These are phyloP conservation scores for Tiaroga cobitis DNA, from an alignment of 2,797 vertebrate species.

Conservation along the genomic window DNA sequence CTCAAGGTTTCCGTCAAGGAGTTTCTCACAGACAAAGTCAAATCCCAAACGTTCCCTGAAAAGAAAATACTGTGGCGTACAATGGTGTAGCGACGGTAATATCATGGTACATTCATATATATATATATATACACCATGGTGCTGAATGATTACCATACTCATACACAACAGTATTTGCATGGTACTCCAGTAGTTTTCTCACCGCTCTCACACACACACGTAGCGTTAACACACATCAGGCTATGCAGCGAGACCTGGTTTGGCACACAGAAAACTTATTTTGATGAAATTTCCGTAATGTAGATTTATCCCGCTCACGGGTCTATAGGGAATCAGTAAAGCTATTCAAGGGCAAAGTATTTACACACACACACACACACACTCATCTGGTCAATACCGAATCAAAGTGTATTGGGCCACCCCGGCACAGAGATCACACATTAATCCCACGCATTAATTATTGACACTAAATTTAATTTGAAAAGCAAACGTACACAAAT, in stretches of 20 bases:
- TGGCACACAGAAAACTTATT: slow-evolving; percentile 43
- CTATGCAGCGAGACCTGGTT: background rate
- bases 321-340: slow-evolving; percentile 59
- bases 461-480: slow-evolving; percentile 99
- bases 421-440: slow-evolving; percentile 87
- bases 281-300: slow-evolving; percentile 30
- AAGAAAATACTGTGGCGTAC: background rate
- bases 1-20: slow-evolving; percentile 42
- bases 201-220: slow-evolving; percentile 3
- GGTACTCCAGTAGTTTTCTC: background rate
- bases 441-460: slow-evolving; percentile 99
- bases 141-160: background rate
- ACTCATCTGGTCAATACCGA: slow-evolving; percentile 85
- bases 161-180: background rate
- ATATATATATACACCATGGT: background rate
- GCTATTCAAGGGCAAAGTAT: slow-evolving; percentile 75
- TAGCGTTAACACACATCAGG: slow-evolving; percentile 23
- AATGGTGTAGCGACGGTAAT: background rate
- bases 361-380: slow-evolving; percentile 80
- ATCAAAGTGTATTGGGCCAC: slow-evolving; percentile 81
- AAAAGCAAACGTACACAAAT: slow-evolving; percentile 95
- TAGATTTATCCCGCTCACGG: slow-evolving; percentile 49
- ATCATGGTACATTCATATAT: background rate
- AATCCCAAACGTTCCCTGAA: slow-evolving; percentile 14
- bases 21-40: slow-evolving; percentile 31